Conservation (phyloP, 2,797 vertebrate species). For the Protonibea diacanthus region DNA sequence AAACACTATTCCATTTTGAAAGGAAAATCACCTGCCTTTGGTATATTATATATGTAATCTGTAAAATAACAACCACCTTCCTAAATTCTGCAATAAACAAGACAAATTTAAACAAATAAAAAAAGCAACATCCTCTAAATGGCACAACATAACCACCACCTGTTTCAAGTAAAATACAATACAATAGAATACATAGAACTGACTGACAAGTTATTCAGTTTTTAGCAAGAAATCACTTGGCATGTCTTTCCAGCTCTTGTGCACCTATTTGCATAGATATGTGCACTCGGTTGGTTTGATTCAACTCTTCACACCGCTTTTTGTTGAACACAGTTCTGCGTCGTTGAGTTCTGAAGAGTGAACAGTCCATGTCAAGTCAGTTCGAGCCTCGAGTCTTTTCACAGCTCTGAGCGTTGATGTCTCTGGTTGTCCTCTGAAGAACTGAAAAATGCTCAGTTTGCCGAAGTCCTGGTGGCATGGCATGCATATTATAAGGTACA, state of each 20-base stretch:
- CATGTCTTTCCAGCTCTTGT: neutral
- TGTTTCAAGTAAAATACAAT: no score
- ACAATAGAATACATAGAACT: no score
- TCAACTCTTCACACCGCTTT: neutral
- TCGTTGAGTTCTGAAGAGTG: neutral
- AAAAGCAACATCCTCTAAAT: neutral
- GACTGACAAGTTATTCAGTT: neutral
- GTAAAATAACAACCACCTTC: neutral
- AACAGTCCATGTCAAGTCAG: no score
- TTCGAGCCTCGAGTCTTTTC: neutral
- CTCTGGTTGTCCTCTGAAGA: neutral
- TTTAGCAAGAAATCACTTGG: neutral
- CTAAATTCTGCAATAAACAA: neutral
- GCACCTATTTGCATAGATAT: neutral
- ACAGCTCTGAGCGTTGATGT: neutral
- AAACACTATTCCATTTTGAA: no score
- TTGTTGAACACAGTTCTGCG: neutral
- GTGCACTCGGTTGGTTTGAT: conserved; percentile 4
- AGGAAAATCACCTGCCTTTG: no score
- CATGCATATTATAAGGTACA: neutral
- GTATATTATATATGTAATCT: no score
- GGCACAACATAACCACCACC: neutral
- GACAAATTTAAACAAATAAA: no score
- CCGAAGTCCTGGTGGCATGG: neutral
- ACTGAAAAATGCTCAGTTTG: neutral